Percentiles rank a stretch among this genome's conserved stretches.
Evolutionary conservation across 2,888 invertebrate genomes (phyloP).

Genomic region (Pseudococcus viburni): DNA sequence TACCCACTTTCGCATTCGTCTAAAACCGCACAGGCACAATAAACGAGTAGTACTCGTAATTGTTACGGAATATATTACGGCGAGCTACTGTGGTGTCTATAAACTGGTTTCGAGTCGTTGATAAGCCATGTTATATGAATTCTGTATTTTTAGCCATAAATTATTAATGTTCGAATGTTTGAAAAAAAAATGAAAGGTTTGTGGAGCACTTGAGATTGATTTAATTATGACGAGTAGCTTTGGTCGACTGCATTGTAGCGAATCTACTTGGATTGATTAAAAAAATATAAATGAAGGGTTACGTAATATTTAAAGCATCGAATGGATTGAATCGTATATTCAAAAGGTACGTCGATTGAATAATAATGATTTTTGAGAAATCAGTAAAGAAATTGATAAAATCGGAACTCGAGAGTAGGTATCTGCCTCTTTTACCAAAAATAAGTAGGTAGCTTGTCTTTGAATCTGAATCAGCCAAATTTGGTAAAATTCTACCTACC

Average conservation of each 20-base stretch:
- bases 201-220: constrained; percentile 24
- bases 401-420: too few species aligned
- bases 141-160: not conserved
- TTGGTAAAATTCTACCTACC: too few species aligned
- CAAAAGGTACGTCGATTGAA: not conserved
- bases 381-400: too few species aligned
- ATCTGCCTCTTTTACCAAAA: too few species aligned
- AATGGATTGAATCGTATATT: not conserved
- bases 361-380: too few species aligned
- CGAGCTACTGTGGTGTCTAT: not conserved
- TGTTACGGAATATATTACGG: constrained; percentile 48
- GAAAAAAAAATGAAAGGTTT: not conserved
- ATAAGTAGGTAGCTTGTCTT: too few species aligned
- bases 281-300: not conserved
- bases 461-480: too few species aligned
- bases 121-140: not conserved
- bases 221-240: not conserved
- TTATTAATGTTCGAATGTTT: not conserved
- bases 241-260: not conserved
- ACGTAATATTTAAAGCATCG: not conserved
- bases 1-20: constrained; percentile 52
- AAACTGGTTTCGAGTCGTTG: constrained; percentile 22
- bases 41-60: constrained; percentile 41
- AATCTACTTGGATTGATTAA: not conserved
- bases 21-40: constrained; percentile 51